Base-by-base conservation (phyloP, 2,888 invertebrate species). In the Monochamus alternatus region DNA sequence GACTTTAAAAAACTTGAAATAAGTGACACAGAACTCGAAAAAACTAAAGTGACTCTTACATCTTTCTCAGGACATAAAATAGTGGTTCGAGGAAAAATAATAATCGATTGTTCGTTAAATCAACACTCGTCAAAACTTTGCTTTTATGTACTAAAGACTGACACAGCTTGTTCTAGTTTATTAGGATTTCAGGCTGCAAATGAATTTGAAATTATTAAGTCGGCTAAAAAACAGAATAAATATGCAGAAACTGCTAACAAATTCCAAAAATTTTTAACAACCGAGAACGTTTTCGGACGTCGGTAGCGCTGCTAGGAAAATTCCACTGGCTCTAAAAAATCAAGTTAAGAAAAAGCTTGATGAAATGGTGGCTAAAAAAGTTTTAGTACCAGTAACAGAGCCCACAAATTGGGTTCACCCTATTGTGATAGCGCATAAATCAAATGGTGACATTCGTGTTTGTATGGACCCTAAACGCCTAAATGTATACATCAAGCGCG, bases 321-420 rank as follows among this genome's bases (percentile, higher is more conserved):
- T 74, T 14, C 74, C 67, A 7, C 14, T 65, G 5, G 55, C 73
- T 8, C 22, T 73, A 10, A 73, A 65, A 32, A 32, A 43, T 52
- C 30, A 31, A 58, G 73, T 73, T 31, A 74, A 74, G 47, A 59
- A n/a, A 74, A 68, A 74, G 58, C 58, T 74, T 14, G 60, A 67
- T 8, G 38, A 51, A 38, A 74, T 74, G 74, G 62, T 74, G 3
- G 7, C 30, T 2, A 2, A 74, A 52, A 70, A 70, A 31, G 52
- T 70, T 8, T 3, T 74, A n/a, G 62, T 63, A 5, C 62, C 64
- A 10, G 55, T 62, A 4, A 74, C 69, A 47, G 74, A 74, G 59
- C 75, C 71, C 38, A 75, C 75, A 7, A 71, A 75, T 14, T 75
- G 75, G 75, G 65, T 71, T 30, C 65, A 75, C 44, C 75, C 70